phyloP scores from a whole-genome alignment of 2,888 invertebrate species.

The Dasysyrphus albostriatus region DNA sequence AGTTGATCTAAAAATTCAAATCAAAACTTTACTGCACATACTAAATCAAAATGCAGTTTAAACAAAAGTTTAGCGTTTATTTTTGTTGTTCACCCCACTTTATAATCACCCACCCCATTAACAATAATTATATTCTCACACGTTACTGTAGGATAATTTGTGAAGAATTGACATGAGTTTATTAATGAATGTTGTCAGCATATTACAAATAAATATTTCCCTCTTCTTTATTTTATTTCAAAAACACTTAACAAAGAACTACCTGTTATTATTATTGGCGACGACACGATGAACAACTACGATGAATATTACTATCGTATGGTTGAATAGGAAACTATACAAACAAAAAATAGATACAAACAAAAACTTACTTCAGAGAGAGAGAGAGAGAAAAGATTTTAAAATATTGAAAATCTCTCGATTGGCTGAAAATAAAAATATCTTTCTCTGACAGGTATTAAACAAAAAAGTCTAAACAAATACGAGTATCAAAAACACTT shows the following conservation, averaged over 20 bases:
- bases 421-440: conserved; percentile 38
- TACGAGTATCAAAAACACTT: conserved; percentile 30
- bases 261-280: conserved; percentile 69
- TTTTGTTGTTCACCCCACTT: conserved; percentile 29
- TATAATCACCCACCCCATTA: conserved; percentile 51
- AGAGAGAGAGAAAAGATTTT: background rate
- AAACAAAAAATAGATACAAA: background rate
- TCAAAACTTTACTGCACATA: conserved; percentile 57
- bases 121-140: conserved; percentile 29
- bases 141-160: conserved; percentile 67
- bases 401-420: background rate
- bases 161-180: conserved; percentile 54
- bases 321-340: conserved; percentile 49
- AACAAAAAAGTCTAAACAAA: conserved; percentile 27
- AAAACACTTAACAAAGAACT: conserved; percentile 44
- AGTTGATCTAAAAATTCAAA: conserved; percentile 49
- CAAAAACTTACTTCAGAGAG: background rate
- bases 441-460: conserved; percentile 49
- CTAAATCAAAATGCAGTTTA: conserved; percentile 68
- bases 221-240: conserved; percentile 53
- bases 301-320: conserved; percentile 67
- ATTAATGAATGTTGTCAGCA: conserved; percentile 67
- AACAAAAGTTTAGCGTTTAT: conserved; percentile 38
- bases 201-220: conserved; percentile 47
- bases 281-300: conserved; percentile 65